phyloP scores from a whole-genome alignment of 2,113 vertebrate species.

The Donacobius atricapilla region DNA sequence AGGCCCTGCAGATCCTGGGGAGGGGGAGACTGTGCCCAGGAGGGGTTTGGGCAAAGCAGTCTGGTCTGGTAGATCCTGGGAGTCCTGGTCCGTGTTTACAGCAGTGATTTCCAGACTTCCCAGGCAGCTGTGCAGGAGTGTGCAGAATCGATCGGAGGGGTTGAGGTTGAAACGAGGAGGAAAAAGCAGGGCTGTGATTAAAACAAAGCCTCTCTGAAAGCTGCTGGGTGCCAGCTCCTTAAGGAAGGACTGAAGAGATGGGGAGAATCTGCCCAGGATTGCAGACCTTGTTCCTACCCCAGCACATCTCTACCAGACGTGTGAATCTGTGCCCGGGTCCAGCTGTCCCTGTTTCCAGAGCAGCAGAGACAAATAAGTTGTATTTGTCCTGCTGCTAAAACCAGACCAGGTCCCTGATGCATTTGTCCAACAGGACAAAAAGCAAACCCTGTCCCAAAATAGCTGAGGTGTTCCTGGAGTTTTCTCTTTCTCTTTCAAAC shows the following conservation, averaged over 20 bases:
- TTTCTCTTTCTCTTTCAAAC: background rate
- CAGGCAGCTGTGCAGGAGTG: background rate
- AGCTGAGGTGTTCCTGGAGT: background rate
- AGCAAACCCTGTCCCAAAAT: background rate
- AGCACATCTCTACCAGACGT: rapidly evolving
- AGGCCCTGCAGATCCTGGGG: background rate
- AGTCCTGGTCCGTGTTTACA: rapidly evolving
- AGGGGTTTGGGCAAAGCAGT: background rate
- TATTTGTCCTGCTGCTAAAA: background rate
- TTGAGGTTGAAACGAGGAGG: background rate
- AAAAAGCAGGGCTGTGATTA: background rate
- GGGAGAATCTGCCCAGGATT: background rate
- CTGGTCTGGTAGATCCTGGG: background rate
- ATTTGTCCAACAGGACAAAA: background rate
- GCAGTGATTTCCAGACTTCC: background rate
- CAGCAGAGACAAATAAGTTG: background rate
- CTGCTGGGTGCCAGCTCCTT: background rate
- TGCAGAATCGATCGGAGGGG: background rate
- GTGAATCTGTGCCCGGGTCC: background rate
- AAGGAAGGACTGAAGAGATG: background rate
- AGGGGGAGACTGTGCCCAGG: too few species aligned
- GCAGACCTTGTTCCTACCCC: background rate
- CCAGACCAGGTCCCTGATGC: background rate
- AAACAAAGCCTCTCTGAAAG: background rate
- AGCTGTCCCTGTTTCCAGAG: background rate